phyloP scores from a whole-genome alignment of 2,113 vertebrate species.

The Anoura caudifer region DNA sequence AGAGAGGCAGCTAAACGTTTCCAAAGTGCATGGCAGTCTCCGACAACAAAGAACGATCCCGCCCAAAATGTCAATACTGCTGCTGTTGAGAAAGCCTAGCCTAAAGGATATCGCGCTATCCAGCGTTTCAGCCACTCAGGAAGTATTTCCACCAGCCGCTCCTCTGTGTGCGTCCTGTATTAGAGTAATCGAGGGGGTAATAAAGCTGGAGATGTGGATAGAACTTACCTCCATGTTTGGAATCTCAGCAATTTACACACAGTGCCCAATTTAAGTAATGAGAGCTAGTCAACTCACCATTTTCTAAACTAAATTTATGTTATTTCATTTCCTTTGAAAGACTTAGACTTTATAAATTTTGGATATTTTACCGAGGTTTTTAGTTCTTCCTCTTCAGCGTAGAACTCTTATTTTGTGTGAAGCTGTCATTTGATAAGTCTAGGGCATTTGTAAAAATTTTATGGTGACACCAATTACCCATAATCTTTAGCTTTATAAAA shows the following conservation, averaged over 20 bases:
- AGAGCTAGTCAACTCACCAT: background rate
- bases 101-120: too few species aligned
- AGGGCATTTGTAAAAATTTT: background rate
- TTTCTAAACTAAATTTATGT: background rate
- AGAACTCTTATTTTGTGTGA: background rate
- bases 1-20: background rate
- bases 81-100: background rate
- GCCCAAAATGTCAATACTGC: background rate
- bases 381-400: background rate
- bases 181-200: background rate
- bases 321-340: background rate
- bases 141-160: background rate
- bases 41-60: too few species aligned
- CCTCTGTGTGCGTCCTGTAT: background rate
- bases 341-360: background rate
- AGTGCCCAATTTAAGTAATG: background rate
- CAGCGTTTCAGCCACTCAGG: background rate
- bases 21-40: rapidly evolving
- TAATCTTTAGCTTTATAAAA: background rate
- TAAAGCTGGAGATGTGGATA: background rate
- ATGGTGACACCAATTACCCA: background rate
- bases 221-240: background rate
- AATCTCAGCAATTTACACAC: background rate
- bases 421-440: background rate
- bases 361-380: background rate